Conservation (phyloP, 1,140 invertebrate species). For the Branchinecta lynchi region DNA sequence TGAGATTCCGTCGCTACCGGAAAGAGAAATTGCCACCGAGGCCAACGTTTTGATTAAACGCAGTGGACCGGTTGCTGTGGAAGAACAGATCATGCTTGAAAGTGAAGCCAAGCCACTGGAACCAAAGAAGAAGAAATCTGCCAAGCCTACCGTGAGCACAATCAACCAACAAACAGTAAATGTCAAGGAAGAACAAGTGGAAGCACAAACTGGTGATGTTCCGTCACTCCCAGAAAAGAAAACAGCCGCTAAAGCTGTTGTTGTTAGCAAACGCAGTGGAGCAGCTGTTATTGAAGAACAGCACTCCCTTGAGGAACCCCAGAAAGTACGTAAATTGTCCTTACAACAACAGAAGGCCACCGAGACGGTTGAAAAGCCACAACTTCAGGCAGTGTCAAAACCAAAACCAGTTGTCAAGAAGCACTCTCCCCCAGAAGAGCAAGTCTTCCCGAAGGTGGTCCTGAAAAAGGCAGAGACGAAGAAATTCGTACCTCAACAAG, state of each 20-base stretch:
- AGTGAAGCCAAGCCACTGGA: slow-evolving; percentile 16
- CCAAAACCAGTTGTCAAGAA: neutral
- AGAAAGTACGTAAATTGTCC: too few relatives aligned
- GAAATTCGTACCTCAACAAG: slow-evolving; percentile 23
- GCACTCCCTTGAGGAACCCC: too few relatives aligned
- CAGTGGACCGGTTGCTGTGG: slow-evolving; percentile 1
- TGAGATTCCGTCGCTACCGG: slow-evolving; percentile 13
- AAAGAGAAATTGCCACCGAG: slow-evolving; percentile 13
- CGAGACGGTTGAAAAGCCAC: too few relatives aligned
- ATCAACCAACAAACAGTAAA: slow-evolving; percentile 25
- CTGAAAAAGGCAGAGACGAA: neutral
- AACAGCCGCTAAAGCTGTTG: slow-evolving; percentile 26
- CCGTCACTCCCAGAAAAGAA: slow-evolving; percentile 25
- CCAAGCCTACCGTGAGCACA: slow-evolving; percentile 24
- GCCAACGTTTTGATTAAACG: slow-evolving; percentile 18
- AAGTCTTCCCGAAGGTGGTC: neutral
- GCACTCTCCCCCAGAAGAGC: neutral
- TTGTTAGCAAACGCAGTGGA: slow-evolving; percentile 14
- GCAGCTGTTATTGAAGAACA: slow-evolving; percentile 17
- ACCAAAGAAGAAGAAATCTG: slow-evolving; percentile 21
- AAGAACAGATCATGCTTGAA: slow-evolving; percentile 18
- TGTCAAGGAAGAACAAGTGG: neutral
- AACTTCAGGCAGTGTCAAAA: neutral
- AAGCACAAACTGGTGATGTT: slow-evolving; percentile 14
- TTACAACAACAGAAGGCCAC: too few relatives aligned